A percentile compares a stretch with the other conserved stretches of the same genome.
Conservation (phyloP, 2,113 vertebrate species). For the Heterotilapia buettikoferi region DNA sequence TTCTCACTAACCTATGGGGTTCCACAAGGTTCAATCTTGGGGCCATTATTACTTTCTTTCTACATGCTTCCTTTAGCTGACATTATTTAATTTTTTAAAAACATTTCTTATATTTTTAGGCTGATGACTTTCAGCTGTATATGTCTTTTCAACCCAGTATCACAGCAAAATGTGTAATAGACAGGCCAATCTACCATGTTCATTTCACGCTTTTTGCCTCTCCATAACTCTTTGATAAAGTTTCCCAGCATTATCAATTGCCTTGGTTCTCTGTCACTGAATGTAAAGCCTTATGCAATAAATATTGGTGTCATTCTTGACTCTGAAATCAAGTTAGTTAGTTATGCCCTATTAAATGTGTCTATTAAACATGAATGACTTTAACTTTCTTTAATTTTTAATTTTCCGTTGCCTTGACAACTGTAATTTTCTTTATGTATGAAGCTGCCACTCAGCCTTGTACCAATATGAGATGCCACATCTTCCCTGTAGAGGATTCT, state of each 20-base stretch:
- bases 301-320: neutral
- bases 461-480: neutral
- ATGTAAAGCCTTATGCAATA: neutral
- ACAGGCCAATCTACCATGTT: neutral
- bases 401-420: neutral
- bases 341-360: neutral
- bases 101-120: neutral
- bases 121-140: neutral
- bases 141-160: neutral
- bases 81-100: neutral
- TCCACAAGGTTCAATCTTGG: neutral
- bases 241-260: neutral
- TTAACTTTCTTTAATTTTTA: neutral
- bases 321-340: neutral
- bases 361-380: neutral
- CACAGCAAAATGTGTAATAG: neutral
- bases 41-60: neutral
- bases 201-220: neutral
- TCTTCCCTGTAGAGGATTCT: neutral
- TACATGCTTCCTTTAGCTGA: neutral
- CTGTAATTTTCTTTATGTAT: neutral
- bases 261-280: neutral
- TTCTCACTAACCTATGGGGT: neutral
- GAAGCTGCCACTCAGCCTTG: neutral
- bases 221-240: neutral